Evolutionary conservation across 2,113 vertebrate species (phyloP).

Genomic region (Brachyhypopomus gauderio): DNA sequence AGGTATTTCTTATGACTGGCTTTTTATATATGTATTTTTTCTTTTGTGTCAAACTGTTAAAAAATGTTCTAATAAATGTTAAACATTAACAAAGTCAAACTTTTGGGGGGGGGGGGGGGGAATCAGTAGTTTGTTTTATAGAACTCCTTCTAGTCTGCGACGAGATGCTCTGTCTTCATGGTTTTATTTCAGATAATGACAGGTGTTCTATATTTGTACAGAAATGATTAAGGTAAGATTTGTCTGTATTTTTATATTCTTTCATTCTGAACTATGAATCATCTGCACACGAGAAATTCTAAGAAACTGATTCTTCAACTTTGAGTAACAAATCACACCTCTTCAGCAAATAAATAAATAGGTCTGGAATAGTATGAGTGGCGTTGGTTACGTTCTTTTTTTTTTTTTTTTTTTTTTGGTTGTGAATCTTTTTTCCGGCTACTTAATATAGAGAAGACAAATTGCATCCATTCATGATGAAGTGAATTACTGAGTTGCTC

Average conservation of each 20-base stretch:
- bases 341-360: conserved; percentile 57
- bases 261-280: conserved; percentile 38
- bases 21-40: conserved; percentile 72
- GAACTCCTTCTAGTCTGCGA: conserved; percentile 15
- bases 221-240: conserved; percentile 54
- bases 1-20: conserved; percentile 70
- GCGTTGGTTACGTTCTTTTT: neutral
- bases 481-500: neutral
- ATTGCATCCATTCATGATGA: neutral
- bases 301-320: conserved; percentile 44
- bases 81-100: conserved; percentile 68
- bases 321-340: conserved; percentile 47
- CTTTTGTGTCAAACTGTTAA: conserved; percentile 72
- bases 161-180: conserved; percentile 2
- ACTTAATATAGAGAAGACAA: neutral
- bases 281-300: conserved; percentile 38
- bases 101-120: conserved; percentile 35
- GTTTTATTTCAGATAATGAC: conserved; percentile 36
- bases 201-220: conserved; percentile 58
- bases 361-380: conserved; percentile 42
- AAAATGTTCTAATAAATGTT: conserved; percentile 80
- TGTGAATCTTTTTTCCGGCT: neutral
- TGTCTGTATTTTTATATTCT: conserved; percentile 56
- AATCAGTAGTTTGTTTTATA: neutral
- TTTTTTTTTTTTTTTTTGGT: too few relatives aligned